Conservation (phyloP, 2,797 vertebrate genomes). For the Podargus strigoides region DNA sequence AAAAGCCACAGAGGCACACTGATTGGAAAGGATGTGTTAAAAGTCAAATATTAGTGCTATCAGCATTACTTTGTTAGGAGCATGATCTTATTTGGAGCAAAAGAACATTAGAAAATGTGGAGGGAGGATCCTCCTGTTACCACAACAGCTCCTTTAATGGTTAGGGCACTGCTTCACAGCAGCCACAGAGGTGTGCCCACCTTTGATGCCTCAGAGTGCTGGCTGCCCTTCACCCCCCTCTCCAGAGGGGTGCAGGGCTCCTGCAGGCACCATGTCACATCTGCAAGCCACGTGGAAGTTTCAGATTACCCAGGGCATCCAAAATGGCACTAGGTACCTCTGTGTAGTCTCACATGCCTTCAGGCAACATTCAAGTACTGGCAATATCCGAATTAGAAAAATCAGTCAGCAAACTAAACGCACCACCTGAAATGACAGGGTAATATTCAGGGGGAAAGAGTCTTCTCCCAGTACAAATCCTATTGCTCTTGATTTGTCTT, state of each 20-base stretch:
- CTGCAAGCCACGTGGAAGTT: neutral
- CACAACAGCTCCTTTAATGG: neutral
- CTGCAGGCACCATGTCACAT: neutral
- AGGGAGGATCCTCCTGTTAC: neutral
- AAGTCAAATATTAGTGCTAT: neutral
- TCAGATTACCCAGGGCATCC: neutral
- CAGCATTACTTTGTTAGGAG: neutral
- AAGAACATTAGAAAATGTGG: neutral
- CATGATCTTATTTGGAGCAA: neutral
- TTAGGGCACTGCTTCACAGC: neutral
- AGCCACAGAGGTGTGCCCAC: accelerated
- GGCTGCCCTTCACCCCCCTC: neutral
- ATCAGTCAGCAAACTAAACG: neutral
- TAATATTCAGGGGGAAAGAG: neutral
- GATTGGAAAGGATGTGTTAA: neutral
- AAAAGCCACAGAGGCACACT: neutral
- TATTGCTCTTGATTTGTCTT: neutral
- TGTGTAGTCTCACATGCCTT: neutral
- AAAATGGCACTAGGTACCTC: neutral
- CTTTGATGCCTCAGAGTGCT: accelerated
- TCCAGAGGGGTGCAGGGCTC: neutral
- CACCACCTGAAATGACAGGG: neutral
- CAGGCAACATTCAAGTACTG: neutral
- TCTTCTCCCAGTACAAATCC: neutral
- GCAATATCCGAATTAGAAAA: neutral